phyloP scores from a whole-genome alignment of 1,140 invertebrate genomes.

The Galendromus occidentalis region DNA sequence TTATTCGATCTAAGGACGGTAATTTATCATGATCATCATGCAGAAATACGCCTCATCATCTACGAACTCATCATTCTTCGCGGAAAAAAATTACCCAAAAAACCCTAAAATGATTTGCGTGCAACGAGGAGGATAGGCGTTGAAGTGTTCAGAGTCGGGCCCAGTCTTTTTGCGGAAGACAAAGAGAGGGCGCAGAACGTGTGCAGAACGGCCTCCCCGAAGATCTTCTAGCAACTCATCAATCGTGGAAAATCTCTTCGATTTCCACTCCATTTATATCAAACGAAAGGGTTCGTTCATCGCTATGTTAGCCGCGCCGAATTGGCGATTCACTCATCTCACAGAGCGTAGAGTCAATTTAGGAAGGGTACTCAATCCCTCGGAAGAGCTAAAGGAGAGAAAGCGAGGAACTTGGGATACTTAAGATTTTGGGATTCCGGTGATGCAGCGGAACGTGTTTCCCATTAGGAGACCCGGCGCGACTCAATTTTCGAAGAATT shows the following conservation, averaged over 20 bases:
- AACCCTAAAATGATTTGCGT: slow-evolving; percentile 11
- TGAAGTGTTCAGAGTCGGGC: background rate
- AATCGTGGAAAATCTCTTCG: background rate
- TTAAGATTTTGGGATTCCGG: no score
- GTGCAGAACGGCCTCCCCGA: background rate
- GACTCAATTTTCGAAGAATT: no score
- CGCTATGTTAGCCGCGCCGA: background rate
- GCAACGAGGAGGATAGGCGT: slow-evolving; percentile 3
- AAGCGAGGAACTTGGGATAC: no score
- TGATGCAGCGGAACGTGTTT: no score
- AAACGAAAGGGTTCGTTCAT: background rate
- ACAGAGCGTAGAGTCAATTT: no score
- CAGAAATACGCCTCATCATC: background rate
- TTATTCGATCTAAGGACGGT: no score
- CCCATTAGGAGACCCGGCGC: no score
- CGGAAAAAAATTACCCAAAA: background rate
- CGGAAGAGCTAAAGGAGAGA: no score
- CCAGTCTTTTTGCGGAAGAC: background rate
- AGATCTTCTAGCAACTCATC: background rate
- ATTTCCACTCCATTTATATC: slow-evolving; percentile 1
- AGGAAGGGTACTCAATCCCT: no score
- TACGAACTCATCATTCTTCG: background rate
- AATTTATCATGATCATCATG: background rate
- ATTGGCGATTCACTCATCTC: no score
- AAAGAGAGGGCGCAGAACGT: background rate